phyloP scores from a whole-genome alignment of 2,888 invertebrate species.

The Notodonta ziczac region DNA sequence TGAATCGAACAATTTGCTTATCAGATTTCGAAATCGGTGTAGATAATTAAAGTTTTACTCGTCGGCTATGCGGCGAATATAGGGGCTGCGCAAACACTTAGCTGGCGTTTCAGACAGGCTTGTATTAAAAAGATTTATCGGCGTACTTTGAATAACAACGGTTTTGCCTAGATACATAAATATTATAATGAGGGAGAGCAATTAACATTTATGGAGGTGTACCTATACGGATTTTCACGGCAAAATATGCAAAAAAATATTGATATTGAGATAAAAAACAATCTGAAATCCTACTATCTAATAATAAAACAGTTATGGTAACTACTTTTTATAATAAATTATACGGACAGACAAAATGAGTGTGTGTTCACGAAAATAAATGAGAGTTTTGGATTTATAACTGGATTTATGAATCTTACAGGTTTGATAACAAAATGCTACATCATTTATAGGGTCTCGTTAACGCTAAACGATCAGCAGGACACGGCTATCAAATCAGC shows the following conservation, averaged over 20 bases:
- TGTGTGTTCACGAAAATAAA: too few relatives aligned
- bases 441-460: conserved; percentile 36
- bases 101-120: conserved; percentile 14
- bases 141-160: conserved; percentile 27
- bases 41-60: conserved; percentile 45
- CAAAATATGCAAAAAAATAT: background rate
- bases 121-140: conserved; percentile 34
- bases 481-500: conserved; percentile 52
- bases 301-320: background rate
- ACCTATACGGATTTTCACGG: conserved; percentile 5
- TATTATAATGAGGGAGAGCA: conserved; percentile 28
- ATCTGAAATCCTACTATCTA: background rate
- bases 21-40: conserved; percentile 46
- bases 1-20: conserved; percentile 49
- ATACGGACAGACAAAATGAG: too few relatives aligned
- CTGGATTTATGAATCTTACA: too few relatives aligned
- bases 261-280: too few relatives aligned
- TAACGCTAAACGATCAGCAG: conserved; percentile 52
- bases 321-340: too few relatives aligned
- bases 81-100: conserved; percentile 18
- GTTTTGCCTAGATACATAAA: conserved; percentile 27
- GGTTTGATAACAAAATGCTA: too few relatives aligned
- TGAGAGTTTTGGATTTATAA: too few relatives aligned
- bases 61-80: conserved; percentile 22
- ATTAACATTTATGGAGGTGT: conserved; percentile 26